A percentile compares a stretch with the other conserved stretches of the same genome.
Evolutionary conservation across 2,888 invertebrate species (phyloP).

Genomic region (Agriotes lineatus): DNA sequence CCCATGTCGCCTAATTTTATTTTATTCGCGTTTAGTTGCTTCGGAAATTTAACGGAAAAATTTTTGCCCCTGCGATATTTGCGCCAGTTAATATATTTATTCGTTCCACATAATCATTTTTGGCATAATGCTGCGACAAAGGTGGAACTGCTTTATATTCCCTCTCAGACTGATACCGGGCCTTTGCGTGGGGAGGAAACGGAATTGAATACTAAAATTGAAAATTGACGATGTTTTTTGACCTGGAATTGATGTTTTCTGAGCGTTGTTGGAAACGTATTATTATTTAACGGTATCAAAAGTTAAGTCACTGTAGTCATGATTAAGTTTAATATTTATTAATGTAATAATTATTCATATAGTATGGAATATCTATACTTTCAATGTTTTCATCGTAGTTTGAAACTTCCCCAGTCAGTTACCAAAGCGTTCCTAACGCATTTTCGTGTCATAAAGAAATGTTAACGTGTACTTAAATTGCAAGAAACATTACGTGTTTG

Average conservation of each 20-base stretch:
- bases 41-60: background rate
- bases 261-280: no score
- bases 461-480: constrained; percentile 1
- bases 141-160: constrained; percentile 8
- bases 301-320: no score
- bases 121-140: constrained; percentile 1
- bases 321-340: no score
- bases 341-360: no score
- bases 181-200: background rate
- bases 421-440: no score
- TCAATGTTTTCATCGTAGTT: no score
- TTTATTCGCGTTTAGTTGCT: background rate
- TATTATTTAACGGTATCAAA: no score
- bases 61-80: no score
- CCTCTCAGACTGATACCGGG: background rate
- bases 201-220: constrained; percentile 2
- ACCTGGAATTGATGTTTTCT: no score
- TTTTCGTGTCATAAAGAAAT: no score
- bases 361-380: no score
- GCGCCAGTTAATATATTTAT: background rate
- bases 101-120: constrained; percentile 2
- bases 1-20: background rate
- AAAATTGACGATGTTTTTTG: background rate
- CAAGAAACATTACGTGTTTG: background rate
- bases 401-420: no score